These are phyloP conservation scores for Caenorhabditis imperialis DNA, from an alignment of 2,888 invertebrate genomes.

Conservation along the genomic window DNA sequence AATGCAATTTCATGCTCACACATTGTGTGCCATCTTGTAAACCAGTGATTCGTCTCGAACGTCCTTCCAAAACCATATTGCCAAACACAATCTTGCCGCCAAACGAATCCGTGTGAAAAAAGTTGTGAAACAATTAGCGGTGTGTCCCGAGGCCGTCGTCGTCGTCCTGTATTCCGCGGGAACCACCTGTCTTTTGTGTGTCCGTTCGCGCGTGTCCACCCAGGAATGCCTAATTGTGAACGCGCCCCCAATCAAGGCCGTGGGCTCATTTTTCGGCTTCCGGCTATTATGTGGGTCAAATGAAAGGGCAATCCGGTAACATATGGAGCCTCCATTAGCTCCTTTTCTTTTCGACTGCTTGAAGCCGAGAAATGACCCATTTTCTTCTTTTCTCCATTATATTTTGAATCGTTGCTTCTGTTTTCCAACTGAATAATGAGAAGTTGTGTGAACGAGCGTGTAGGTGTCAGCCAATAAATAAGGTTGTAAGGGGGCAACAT, in stretches of 20 bases:
- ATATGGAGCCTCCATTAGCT: slow-evolving; percentile 9
- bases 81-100: slow-evolving; percentile 20
- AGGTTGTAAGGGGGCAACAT: too few species aligned
- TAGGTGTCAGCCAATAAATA: too few species aligned
- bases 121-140: slow-evolving; percentile 49
- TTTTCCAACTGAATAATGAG: too few species aligned
- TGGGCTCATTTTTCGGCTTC: neutral
- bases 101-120: slow-evolving; percentile 24
- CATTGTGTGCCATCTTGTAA: too few species aligned
- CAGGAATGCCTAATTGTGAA: slow-evolving; percentile 15
- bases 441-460: slow-evolving; percentile 1
- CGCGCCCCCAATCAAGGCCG: slow-evolving; percentile 30
- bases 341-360: too few species aligned
- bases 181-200: slow-evolving; percentile 47
- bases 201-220: slow-evolving; percentile 39
- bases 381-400: too few species aligned
- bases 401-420: too few species aligned
- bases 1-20: too few species aligned
- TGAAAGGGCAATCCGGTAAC: slow-evolving; percentile 9
- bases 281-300: slow-evolving; percentile 14
- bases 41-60: too few species aligned
- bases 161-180: neutral
- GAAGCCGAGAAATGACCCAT: too few species aligned
- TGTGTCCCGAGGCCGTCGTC: slow-evolving; percentile 27
- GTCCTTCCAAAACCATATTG: slow-evolving; percentile 9